Evolutionary conservation across 2,113 vertebrate species (phyloP), one percentile per base, ranked within the genome.

Genomic region (Cyanoramphus novaezelandiae): DNA sequence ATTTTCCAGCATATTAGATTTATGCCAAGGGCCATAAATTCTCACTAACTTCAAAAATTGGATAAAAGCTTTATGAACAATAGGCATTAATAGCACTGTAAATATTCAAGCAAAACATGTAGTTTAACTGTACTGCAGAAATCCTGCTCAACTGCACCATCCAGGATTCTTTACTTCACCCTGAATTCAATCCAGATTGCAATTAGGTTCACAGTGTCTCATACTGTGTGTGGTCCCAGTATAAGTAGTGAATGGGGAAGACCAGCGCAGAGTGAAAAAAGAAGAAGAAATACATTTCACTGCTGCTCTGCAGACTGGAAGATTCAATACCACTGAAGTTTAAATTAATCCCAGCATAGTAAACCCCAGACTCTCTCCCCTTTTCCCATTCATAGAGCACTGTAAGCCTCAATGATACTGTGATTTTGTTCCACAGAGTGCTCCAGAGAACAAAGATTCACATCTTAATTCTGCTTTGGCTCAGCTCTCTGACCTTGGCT

Each of bases 171-270:
- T 80, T 28, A 70, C 46, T 86, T 93, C 50, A 65, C 31, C 23
- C 75, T 75, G 79, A 96, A 95, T 86, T 90, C 62, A 88, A n/a
- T 92, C 82, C 86, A 90, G 80, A 88, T 49, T 84, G 72, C 90
- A 86, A 59, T 64, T 78, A 81, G 35, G 71, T 81, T 50, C 77
- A 59, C 70, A 80, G 63, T n/a, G 43, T 65, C 79, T 90, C 92
- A 2, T 83, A 47, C 50, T 41, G 5, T 75, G 85, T 81, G 83
- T 96, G 90, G 90, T 92, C 93, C 79, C 35, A 18, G n/a, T 83
- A 13, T 11, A 70, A 63, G 21, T 2, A 86, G 39, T 31, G 55
- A 90, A 83, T 3, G 4, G 29, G 19, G 23, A 88, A 92, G 64
- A 88, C 28, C 27, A n/a, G 46, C 74, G 82, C 9, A 82, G 55